Percentiles rank a stretch among this genome's conserved stretches.
Conservation (phyloP, 2,113 vertebrate genomes). For the Hippocampus mohnikei region DNA sequence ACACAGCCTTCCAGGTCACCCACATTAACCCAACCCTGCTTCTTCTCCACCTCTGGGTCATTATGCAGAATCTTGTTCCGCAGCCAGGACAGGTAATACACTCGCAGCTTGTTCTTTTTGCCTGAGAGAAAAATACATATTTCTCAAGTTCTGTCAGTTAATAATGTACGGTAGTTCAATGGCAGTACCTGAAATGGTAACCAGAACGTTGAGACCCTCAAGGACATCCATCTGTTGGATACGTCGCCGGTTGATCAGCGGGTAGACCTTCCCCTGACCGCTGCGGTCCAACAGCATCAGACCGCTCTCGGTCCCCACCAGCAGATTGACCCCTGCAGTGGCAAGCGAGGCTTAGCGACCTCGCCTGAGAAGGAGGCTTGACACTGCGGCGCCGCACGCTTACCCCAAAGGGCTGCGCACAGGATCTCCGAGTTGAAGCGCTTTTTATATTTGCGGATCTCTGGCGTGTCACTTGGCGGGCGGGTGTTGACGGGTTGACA, state of each 20-base stretch:
- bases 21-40: slow-evolving; percentile 87
- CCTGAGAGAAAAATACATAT: slow-evolving; percentile 61
- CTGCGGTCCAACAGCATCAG: slow-evolving; percentile 90
- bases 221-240: slow-evolving; percentile 94
- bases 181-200: slow-evolving; percentile 86
- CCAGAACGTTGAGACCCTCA: slow-evolving; percentile 91
- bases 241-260: slow-evolving; percentile 84
- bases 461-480: slow-evolving; percentile 91
- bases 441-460: slow-evolving; percentile 98
- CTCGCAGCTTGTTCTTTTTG: slow-evolving; percentile 88
- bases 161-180: neutral
- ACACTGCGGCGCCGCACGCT: neutral
- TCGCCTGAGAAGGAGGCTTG: neutral
- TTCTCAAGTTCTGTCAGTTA: neutral
- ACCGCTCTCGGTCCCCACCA: slow-evolving; percentile 87
- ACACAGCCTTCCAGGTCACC: slow-evolving; percentile 90
- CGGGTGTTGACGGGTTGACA: slow-evolving; percentile 97
- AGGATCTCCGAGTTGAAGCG: slow-evolving; percentile 96
- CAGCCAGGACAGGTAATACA: slow-evolving; percentile 92
- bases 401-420: slow-evolving; percentile 94
- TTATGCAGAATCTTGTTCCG: slow-evolving; percentile 91
- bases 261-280: slow-evolving; percentile 88
- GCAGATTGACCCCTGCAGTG: slow-evolving; percentile 84
- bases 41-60: slow-evolving; percentile 88
- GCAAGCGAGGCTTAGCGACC: neutral